Conservation (phyloP, 2,797 vertebrate genomes). For the Manis javanica region DNA sequence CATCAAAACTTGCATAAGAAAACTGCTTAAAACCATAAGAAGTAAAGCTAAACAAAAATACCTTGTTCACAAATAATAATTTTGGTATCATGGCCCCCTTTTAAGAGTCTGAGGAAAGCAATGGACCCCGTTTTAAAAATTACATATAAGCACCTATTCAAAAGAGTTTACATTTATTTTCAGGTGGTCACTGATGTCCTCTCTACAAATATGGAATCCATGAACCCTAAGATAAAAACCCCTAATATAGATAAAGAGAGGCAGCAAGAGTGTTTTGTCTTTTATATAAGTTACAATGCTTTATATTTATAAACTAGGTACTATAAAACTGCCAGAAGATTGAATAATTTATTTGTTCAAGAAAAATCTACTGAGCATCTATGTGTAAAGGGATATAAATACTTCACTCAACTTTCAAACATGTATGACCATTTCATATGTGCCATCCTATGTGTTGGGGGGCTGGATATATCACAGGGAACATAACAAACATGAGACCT, state of each 20-base stretch:
- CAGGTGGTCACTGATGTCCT: not conserved
- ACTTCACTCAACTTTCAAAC: not conserved
- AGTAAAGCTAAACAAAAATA: not conserved
- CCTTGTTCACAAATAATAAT: not conserved
- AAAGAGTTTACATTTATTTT: not conserved
- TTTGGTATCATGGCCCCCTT: not conserved
- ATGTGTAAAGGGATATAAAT: not conserved
- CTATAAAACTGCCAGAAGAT: not conserved
- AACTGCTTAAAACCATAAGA: not conserved
- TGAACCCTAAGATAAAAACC: not conserved
- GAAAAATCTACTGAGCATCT: constrained; percentile 18
- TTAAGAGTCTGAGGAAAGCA: not conserved
- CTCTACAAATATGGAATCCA: not conserved
- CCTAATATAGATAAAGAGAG: not conserved
- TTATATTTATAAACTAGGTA: not conserved
- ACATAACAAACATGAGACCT: not conserved
- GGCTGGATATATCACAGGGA: not conserved
- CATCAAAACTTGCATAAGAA: not conserved
- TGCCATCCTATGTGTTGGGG: not conserved
- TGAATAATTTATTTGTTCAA: not conserved
- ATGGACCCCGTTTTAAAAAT: not conserved
- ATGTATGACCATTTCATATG: not conserved
- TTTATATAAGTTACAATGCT: not conserved
- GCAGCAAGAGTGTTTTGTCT: not conserved
- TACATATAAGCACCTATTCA: not conserved